Evolutionary conservation across 1,140 invertebrate species (phyloP), one percentile per base, ranked within the genome.

Genomic region (Papilio aristodemus): DNA sequence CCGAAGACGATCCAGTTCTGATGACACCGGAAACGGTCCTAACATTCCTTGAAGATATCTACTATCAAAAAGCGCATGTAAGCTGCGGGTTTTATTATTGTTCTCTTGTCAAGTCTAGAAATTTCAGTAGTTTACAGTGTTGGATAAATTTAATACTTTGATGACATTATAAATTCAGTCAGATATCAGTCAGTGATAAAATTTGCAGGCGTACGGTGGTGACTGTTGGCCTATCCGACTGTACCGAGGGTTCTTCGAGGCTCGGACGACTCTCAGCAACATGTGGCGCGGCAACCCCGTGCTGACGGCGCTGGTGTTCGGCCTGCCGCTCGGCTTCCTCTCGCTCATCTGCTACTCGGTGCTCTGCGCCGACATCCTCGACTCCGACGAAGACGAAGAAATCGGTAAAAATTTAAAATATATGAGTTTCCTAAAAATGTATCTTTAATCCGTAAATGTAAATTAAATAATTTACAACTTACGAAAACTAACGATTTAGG

Each of bases 281-380:
- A 98, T 98, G 97, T 98, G 97, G 97, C 92, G 93, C 74, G 97
- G 97, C 17, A 98, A 98, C 92, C 97, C 97, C 4, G 95, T 98
- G 38, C 89, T 98, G 54, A 98, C 97, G 7, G 93, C 96, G 19
- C 94, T 98, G 6, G 92, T 98, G 7, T 97, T 97, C 90, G 97
- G 97, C 9, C 92, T 99, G 41, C 98, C 98, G 9, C 87, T 97
- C 37, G 96, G 97, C 13, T 98, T 99, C 85, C 93, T 99, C 8
- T 95, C 95, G n/a, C 94, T 99, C 0, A 99, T 99, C 80, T 95
- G 96, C 81, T 99, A 99, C 84, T 97, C 97, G 1, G 96, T 97
- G 72, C 99, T 97, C 87, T 99, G 97, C 89, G 95, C 97, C 22
- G 97, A 99, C 91, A 97, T 98, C 79, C 92, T 98, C 75, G 97